phyloP scores from a whole-genome alignment of 2,113 vertebrate species.

The Phalacrocorax pelagicus region DNA sequence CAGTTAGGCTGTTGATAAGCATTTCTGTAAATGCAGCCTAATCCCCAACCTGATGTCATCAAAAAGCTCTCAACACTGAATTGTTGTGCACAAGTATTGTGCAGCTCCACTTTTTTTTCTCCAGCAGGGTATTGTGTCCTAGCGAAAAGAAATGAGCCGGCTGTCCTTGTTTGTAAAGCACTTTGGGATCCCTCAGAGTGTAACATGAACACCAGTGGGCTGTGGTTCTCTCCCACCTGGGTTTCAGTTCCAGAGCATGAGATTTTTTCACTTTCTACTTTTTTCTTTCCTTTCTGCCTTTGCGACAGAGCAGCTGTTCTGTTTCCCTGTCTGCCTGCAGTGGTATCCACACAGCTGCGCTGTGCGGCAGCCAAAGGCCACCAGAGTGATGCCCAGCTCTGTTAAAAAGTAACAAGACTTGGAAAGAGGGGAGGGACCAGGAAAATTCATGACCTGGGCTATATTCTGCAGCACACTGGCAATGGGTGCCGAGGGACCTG shows the following conservation, averaged over 20 bases:
- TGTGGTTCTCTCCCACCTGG: not conserved
- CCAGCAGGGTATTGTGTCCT: not conserved
- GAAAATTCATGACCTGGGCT: not conserved
- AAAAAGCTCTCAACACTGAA: not conserved
- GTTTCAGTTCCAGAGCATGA: not conserved
- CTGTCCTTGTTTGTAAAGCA: not conserved
- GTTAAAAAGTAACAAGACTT: conserved; percentile 46
- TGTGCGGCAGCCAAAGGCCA: not conserved
- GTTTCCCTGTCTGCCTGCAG: conserved; percentile 15
- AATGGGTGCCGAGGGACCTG: not conserved
- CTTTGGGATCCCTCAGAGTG: not conserved
- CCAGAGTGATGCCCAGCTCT: not conserved
- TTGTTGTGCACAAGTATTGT: not conserved
- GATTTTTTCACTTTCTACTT: not conserved
- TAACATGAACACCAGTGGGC: not conserved
- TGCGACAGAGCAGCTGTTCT: not conserved
- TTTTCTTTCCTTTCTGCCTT: too few species aligned
- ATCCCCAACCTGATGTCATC: not conserved
- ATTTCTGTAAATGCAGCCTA: not conserved
- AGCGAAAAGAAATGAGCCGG: not conserved
- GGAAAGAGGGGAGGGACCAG: not conserved
- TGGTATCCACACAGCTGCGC: not conserved
- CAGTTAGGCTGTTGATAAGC: not conserved
- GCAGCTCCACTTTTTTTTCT: not conserved
- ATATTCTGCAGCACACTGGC: not conserved